phyloP scores from a whole-genome alignment of 2,888 invertebrate genomes.

The Epicampocera succincta region DNA sequence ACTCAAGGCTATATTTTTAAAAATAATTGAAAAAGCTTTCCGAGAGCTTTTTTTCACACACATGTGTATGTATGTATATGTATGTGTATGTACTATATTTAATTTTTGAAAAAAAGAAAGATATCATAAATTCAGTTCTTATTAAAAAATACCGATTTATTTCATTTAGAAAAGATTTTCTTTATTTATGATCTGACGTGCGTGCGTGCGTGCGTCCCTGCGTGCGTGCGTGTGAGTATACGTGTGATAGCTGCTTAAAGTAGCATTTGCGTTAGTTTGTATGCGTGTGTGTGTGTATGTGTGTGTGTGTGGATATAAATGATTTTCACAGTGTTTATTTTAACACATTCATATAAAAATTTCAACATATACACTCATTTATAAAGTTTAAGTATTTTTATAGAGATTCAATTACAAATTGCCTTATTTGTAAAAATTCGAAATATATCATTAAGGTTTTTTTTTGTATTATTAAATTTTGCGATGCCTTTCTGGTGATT shows the following conservation, averaged over 20 bases:
- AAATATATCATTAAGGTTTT: conserved; percentile 50
- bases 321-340: conserved; percentile 37
- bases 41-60: conserved; percentile 35
- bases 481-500: too few relatives aligned
- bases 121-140: conserved; percentile 1
- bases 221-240: conserved; percentile 38
- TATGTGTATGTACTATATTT: neutral
- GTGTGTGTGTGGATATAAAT: neutral
- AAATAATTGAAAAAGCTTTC: conserved; percentile 23
- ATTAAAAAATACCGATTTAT: conserved; percentile 10
- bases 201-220: conserved; percentile 12
- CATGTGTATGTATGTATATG: too few relatives aligned
- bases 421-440: conserved; percentile 79
- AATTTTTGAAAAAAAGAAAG: neutral
- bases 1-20: conserved; percentile 60
- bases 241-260: neutral
- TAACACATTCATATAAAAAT: conserved; percentile 37
- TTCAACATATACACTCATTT: conserved; percentile 51
- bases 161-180: neutral
- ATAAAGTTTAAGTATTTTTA: conserved; percentile 63
- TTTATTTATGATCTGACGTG: neutral
- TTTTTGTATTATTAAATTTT: conserved; percentile 23
- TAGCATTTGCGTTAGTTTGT: conserved; percentile 1
- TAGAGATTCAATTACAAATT: conserved; percentile 81
- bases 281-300: neutral